Conservation (phyloP, 2,113 vertebrate species). For the Garra rufa region DNA sequence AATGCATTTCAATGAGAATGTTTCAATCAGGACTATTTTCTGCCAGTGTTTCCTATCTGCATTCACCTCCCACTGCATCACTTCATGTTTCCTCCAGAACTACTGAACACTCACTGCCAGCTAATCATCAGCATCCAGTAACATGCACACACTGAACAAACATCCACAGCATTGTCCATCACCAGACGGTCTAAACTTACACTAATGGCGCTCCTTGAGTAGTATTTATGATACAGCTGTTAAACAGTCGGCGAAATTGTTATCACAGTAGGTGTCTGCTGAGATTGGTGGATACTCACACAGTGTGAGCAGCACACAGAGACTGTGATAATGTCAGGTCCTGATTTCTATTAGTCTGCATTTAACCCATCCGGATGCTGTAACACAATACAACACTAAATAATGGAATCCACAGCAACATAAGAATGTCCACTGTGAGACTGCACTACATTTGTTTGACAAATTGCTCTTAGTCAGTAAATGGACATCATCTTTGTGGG, state of each 20-base stretch:
- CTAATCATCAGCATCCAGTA: not conserved
- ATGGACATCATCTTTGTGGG: not conserved
- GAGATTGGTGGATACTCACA: not conserved
- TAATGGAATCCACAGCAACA: not conserved
- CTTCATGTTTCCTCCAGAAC: not conserved
- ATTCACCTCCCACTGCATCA: slow-evolving; percentile 12
- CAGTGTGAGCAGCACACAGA: not conserved
- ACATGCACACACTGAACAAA: not conserved
- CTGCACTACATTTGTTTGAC: not conserved
- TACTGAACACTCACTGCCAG: not conserved
- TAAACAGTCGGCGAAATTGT: slow-evolving; percentile 4
- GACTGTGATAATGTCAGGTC: not conserved
- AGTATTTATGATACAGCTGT: not conserved
- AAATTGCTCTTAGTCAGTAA: not conserved
- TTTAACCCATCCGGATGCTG: not conserved
- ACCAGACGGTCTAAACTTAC: not conserved
- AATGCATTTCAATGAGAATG: too few species aligned
- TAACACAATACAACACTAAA: not conserved
- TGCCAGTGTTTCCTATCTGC: not conserved
- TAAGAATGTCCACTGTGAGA: not conserved
- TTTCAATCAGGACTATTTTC: slow-evolving; percentile 10
- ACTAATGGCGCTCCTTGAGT: not conserved
- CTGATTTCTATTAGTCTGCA: not conserved
- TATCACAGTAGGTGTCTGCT: not conserved
- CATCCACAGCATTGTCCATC: not conserved